phyloP scores from a whole-genome alignment of 2,888 invertebrate species.

The Cylloceria caligata region DNA sequence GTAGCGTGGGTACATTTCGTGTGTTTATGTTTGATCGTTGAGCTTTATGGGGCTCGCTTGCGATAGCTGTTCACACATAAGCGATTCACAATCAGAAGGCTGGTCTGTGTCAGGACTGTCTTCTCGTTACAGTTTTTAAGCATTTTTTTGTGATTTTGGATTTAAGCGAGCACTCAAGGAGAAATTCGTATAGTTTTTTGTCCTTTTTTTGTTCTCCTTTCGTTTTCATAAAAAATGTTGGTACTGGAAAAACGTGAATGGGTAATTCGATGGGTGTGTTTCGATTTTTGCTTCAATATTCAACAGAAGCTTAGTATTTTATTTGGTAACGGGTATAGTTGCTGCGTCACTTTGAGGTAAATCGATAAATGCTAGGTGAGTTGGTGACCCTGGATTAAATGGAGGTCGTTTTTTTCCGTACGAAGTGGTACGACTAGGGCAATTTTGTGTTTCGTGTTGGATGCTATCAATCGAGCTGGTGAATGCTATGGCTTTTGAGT shows the following conservation, averaged over 20 bases:
- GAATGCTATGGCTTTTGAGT: no score
- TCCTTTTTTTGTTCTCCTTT: background rate
- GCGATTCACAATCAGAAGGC: background rate
- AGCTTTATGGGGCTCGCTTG: background rate
- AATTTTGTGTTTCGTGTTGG: no score
- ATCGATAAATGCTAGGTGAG: background rate
- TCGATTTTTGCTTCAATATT: background rate
- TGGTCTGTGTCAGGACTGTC: background rate
- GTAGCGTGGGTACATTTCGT: background rate
- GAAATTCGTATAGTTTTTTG: background rate
- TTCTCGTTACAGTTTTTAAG: background rate
- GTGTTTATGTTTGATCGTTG: background rate
- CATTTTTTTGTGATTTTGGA: background rate
- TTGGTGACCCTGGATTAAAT: background rate
- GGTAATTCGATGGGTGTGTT: background rate
- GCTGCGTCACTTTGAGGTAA: background rate
- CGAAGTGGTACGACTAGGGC: no score
- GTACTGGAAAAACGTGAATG: background rate
- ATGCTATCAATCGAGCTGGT: no score
- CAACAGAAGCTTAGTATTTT: background rate
- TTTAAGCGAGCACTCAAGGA: background rate
- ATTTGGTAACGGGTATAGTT: background rate
- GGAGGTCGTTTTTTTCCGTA: background rate
- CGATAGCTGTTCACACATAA: background rate
- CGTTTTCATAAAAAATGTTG: conserved; percentile 6